Conservation (phyloP, 1,140 invertebrate species). For the Pogonomyrmex californicus region DNA sequence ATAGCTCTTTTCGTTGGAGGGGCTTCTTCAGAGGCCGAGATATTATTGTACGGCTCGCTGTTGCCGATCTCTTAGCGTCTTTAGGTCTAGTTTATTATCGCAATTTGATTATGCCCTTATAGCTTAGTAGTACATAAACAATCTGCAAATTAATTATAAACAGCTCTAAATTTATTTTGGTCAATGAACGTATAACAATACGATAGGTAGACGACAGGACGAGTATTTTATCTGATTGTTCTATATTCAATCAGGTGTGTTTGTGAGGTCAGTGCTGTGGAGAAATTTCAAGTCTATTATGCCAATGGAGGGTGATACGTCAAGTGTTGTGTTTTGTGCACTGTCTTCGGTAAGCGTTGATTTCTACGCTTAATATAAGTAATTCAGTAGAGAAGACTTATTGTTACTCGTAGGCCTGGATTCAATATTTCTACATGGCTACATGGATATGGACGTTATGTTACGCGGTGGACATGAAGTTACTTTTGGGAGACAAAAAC, state of each 20-base stretch:
- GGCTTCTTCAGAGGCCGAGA: conserved; percentile 89
- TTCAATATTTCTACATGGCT: conserved; percentile 94
- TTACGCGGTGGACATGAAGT: conserved; percentile 93
- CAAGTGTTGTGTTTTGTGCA: conserved; percentile 91
- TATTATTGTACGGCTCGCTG: conserved; percentile 93
- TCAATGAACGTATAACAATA: background rate
- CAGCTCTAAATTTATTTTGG: background rate
- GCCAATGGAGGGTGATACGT: conserved; percentile 89
- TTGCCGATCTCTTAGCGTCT: conserved; percentile 92
- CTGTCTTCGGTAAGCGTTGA: conserved; percentile 90
- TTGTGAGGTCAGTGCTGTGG: conserved; percentile 91
- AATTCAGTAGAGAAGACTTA: background rate
- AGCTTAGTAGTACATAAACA: conserved; percentile 9
- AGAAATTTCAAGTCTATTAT: conserved; percentile 90
- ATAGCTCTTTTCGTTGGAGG: conserved; percentile 85
- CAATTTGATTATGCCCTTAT: conserved; percentile 11
- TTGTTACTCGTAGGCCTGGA: conserved; percentile 90
- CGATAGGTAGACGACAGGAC: background rate
- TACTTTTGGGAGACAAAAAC: conserved; percentile 89
- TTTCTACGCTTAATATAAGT: background rate
- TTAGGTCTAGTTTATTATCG: conserved; percentile 87
- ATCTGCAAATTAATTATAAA: background rate
- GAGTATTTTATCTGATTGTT: conserved; percentile 13
- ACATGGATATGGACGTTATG: conserved; percentile 95
- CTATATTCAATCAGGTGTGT: conserved; percentile 88